These are phyloP conservation scores for Ophioderma brevispina DNA, from an alignment of 35 echinoderm and acorn worm genomes.

Conservation along the genomic window DNA sequence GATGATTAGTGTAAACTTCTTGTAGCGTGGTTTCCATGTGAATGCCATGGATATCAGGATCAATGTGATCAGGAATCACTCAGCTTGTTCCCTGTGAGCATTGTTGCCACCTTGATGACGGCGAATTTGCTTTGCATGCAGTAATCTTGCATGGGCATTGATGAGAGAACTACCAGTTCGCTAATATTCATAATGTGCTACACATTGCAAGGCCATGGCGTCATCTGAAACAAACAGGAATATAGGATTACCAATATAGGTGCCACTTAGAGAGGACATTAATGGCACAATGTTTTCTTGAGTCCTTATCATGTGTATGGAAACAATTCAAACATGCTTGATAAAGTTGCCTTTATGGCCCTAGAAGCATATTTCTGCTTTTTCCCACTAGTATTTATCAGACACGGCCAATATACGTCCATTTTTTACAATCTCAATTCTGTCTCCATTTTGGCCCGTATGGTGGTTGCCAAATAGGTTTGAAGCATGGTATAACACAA, in stretches of 20 bases:
- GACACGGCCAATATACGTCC: neutral
- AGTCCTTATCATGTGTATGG: too few species aligned
- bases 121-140: slow-evolving; percentile 20
- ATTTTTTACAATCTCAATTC: neutral
- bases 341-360: neutral
- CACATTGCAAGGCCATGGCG: neutral
- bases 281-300: neutral
- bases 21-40: slow-evolving; percentile 12
- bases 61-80: too few species aligned
- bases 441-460: neutral
- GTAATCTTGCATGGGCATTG: slow-evolving; percentile 1
- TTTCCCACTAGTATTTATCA: neutral
- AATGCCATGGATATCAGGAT: slow-evolving; percentile 40
- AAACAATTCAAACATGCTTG: too few species aligned
- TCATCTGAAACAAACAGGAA: slow-evolving; percentile 8
- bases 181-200: slow-evolving; percentile 14
- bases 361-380: neutral
- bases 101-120: slow-evolving; percentile 6
- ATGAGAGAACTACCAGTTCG: slow-evolving; percentile 15
- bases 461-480: neutral
- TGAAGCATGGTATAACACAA: neutral
- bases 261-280: neutral
- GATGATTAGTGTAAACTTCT: slow-evolving; percentile 35
- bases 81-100: slow-evolving; percentile 1
- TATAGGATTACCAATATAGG: neutral